Evolutionary conservation across 2,888 invertebrate genomes (phyloP), one percentile per base, ranked within the genome.

Genomic region (Eupelmus urozonus): DNA sequence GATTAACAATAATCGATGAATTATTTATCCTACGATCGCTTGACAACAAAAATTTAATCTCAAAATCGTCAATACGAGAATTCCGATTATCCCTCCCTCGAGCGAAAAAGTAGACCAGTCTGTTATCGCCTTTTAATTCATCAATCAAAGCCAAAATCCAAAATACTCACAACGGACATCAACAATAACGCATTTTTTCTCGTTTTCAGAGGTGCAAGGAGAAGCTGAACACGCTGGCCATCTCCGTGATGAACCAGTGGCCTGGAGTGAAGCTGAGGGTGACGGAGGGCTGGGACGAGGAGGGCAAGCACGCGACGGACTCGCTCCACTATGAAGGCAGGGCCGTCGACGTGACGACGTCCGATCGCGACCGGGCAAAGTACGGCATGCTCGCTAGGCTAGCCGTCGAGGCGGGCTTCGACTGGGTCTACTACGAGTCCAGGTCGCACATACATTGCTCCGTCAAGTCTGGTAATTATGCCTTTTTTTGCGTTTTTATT

Each of bases 161-260:
- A n/a, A n/a, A n/a, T n/a, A n/a, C n/a, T n/a, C n/a, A n/a, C n/a
- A n/a, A n/a, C n/a, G n/a, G n/a, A 23, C 16, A 18, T 4, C 20
- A 25, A n/a, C 5, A 1, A 34, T 5, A 34, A 34, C 34, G 3
- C 3, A 34, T 5, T 34, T 34, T 45, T 45, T 34, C 3, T 34
- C 45, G 25, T 45, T 95, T 94, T 67, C 94, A 98, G 98, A 93
- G 98, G 89, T 97, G 98, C 91, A 97, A 96, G 90, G 98, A 98
- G 91, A 97, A 96, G 90, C 91, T 98, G 85, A 97, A 98, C 91
- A 96, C 96, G 77, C 91, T 98, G 87, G 97, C 98, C 75, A 96
- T 98, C 88, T 96, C 96, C 85, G 98, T 98, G 90, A 97, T 98
- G 97, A 98, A 98, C 92, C 96, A 97, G 90, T 98, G 98, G 98